Evolutionary conservation across 2,888 invertebrate species (phyloP).

Genomic region (Tortrix viridana): DNA sequence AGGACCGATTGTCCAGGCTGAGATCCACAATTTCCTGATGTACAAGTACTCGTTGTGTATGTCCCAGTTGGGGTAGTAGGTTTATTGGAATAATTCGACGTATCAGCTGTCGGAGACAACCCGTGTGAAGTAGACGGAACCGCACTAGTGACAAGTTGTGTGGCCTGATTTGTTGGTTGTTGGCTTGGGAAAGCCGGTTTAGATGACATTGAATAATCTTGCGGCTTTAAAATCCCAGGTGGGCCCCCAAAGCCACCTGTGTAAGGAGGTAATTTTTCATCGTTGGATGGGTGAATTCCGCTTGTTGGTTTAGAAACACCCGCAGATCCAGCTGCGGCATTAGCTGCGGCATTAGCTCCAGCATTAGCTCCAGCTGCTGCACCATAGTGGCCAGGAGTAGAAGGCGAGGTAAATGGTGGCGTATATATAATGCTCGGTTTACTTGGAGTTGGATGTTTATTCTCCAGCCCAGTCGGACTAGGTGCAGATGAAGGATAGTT

Average conservation of each 20-base stretch:
- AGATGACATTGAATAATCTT: conserved; percentile 50
- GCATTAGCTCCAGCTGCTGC: conserved; percentile 24
- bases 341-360: conserved; percentile 24
- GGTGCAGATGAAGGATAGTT: conserved; percentile 16
- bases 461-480: conserved; percentile 8
- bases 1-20: conserved; percentile 15
- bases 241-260: conserved; percentile 60
- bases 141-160: conserved; percentile 35
- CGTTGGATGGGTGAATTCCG: conserved; percentile 39
- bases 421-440: conserved; percentile 31
- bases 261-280: conserved; percentile 49
- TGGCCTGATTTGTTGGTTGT: conserved; percentile 26
- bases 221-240: conserved; percentile 60
- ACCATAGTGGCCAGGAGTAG: conserved; percentile 23
- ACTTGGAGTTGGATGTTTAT: background rate
- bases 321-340: conserved; percentile 18
- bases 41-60: conserved; percentile 24
- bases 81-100: conserved; percentile 27
- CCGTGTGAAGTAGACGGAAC: conserved; percentile 43
- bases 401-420: conserved; percentile 25
- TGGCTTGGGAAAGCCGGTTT: conserved; percentile 39
- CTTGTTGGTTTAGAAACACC: conserved; percentile 35
- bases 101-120: conserved; percentile 38
- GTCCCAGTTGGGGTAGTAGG: background rate
- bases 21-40: conserved; percentile 37